These are phyloP conservation scores for Mus pahari DNA, from an alignment of 2,113 vertebrate genomes.

Conservation along the genomic window DNA sequence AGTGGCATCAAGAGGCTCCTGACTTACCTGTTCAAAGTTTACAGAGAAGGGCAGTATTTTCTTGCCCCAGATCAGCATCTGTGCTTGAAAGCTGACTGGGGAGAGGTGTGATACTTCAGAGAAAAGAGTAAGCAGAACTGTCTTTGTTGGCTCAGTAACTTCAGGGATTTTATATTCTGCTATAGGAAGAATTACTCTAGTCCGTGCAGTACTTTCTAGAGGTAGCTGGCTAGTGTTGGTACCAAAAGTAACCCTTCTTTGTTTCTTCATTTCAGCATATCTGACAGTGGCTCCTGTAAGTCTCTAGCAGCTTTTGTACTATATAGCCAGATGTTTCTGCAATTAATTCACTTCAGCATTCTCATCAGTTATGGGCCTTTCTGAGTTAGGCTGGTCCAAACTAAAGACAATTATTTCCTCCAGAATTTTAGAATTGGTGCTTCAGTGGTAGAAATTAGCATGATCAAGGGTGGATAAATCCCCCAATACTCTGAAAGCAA, in stretches of 20 bases:
- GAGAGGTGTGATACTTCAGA: not conserved
- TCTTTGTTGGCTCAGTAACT: not conserved
- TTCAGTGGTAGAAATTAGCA: not conserved
- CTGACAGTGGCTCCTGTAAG: not conserved
- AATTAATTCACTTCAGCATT: not conserved
- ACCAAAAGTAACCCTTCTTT: not conserved
- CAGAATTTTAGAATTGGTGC: slow-evolving; percentile 31
- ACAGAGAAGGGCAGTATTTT: not conserved
- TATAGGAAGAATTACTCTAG: not conserved
- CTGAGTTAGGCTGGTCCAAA: not conserved
- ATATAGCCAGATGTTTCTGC: not conserved
- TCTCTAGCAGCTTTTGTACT: not conserved
- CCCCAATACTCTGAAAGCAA: not conserved
- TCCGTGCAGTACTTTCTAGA: not conserved
- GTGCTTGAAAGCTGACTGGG: slow-evolving; percentile 1
- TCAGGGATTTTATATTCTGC: slow-evolving; percentile 22
- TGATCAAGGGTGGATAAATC: not conserved
- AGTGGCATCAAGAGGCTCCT: not conserved
- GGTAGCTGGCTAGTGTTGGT: not conserved
- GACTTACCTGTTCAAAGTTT: not conserved
- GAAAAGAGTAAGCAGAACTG: slow-evolving; percentile 2
- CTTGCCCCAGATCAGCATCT: not conserved
- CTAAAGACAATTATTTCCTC: not conserved
- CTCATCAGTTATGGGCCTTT: not conserved
- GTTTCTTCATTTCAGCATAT: not conserved